Evolutionary conservation across 2,113 vertebrate genomes (phyloP).

Genomic region (Arothron firmamentum): DNA sequence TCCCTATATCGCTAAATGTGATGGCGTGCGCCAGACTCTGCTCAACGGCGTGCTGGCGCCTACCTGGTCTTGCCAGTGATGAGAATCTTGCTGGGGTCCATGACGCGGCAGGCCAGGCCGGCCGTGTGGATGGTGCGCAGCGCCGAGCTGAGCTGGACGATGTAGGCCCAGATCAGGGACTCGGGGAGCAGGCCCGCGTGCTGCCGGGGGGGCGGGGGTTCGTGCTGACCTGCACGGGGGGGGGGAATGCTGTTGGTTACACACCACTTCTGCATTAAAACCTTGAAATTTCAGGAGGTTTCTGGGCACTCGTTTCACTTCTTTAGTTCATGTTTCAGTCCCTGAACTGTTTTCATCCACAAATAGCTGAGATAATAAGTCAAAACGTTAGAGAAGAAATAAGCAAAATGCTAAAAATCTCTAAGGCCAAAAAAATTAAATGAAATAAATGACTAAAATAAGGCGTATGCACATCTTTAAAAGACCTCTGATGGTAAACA

Average conservation of each 20-base stretch:
- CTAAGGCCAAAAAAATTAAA: background rate
- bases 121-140: constrained; percentile 95
- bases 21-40: background rate
- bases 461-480: background rate
- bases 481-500: background rate
- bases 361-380: background rate
- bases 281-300: too few relatives aligned
- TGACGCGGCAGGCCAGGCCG: constrained; percentile 93
- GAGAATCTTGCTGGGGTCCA: constrained; percentile 98
- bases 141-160: constrained; percentile 95
- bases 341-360: background rate
- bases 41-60: background rate
- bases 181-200: constrained; percentile 94
- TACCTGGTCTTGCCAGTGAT: constrained; percentile 98
- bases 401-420: background rate
- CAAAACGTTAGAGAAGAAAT: too few relatives aligned
- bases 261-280: too few relatives aligned
- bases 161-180: constrained; percentile 98
- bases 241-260: background rate
- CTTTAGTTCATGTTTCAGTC: too few relatives aligned
- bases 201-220: constrained; percentile 92
- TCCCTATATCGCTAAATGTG: background rate
- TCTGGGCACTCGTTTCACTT: too few relatives aligned
- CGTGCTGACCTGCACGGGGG: constrained; percentile 82
- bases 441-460: background rate